These are phyloP conservation scores for Micoletzkya japonica DNA, from an alignment of 2,888 invertebrate species.

Conservation along the genomic window DNA sequence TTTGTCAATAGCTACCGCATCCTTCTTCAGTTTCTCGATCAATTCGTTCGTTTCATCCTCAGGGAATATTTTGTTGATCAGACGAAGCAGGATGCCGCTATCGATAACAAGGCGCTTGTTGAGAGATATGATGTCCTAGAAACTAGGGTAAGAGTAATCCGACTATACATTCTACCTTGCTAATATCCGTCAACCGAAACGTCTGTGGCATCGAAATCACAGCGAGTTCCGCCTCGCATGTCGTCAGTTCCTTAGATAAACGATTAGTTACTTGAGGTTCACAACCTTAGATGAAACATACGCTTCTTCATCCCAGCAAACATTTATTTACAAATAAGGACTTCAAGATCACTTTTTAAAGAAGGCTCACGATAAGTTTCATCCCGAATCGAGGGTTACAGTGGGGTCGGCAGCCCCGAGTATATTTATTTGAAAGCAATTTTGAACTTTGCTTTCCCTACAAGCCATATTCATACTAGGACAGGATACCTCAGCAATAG, in stretches of 20 bases:
- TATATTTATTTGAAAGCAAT: neutral
- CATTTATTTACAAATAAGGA: neutral
- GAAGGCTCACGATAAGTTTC: too few species aligned
- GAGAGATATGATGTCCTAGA: neutral
- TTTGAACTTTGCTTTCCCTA: neutral
- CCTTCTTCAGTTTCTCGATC: neutral
- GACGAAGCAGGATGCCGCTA: neutral
- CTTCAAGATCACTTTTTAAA: too few species aligned
- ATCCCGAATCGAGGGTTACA: too few species aligned
- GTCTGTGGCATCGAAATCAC: neutral
- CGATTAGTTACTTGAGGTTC: neutral
- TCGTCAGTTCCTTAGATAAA: too few species aligned
- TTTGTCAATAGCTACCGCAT: neutral
- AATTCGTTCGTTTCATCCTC: constrained; percentile 1
- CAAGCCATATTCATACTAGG: neutral
- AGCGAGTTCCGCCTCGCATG: too few species aligned
- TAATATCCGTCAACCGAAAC: too few species aligned
- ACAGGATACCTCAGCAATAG: too few species aligned
- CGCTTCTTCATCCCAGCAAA: neutral
- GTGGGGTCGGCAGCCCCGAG: neutral
- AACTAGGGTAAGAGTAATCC: neutral
- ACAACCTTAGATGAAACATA: neutral
- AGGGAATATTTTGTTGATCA: constrained; percentile 1
- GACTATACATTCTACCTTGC: too few species aligned
- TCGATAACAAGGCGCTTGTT: neutral